Base-by-base conservation (phyloP, 2,797 vertebrate genomes). In the Sebastes matsubarae region DNA sequence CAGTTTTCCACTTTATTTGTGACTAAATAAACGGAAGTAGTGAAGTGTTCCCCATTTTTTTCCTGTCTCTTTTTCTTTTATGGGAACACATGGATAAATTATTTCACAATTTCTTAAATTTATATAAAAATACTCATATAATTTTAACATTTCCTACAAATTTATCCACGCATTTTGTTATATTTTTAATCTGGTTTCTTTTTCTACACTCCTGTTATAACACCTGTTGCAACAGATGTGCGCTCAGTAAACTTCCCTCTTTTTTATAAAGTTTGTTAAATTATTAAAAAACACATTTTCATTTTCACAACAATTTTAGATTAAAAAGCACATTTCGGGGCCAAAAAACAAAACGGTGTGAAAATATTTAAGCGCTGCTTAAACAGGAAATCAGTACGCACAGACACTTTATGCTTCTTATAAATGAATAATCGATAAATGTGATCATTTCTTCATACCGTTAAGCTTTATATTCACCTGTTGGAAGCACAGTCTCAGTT, bases 211-310 rank as follows among this genome's bases (percentile, higher is more conserved):
- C 34, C 59, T 71, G 55, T 54, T 66, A 9, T 16, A 24, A 78
- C 93, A 95, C 95, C 93, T 95, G 94, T 95, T 95, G 95, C 92
- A 64, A 80, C 81, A 69, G 77, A 78, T 57, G 77, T 54, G 86
- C 86, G 29, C 73, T 55, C 54, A 42, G 11, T 32, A 25, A 77
- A 85, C 46, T 84, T 71, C 30, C 24, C 8, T 18, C 46, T 46
- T 46, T 18, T 46, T 46, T 18, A 16, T 66, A 22, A 38, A 55
- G 25, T 59, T 77, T 38, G 4, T 58, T 12, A 14, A 14, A 60
- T 64, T 59, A 64, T 54, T 38, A 34, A 61, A 79, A 72, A 0
- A 3, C 20, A 54, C 2, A 34, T 46, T 67, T 65, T 67, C 4
- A 38, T 38, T 38, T 38, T 38, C 36, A 58, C 24, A 32, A 24